Evolutionary conservation across 2,113 vertebrate species (phyloP), one percentile per base, ranked within the genome.

Genomic region (Ardeotis arabs): DNA sequence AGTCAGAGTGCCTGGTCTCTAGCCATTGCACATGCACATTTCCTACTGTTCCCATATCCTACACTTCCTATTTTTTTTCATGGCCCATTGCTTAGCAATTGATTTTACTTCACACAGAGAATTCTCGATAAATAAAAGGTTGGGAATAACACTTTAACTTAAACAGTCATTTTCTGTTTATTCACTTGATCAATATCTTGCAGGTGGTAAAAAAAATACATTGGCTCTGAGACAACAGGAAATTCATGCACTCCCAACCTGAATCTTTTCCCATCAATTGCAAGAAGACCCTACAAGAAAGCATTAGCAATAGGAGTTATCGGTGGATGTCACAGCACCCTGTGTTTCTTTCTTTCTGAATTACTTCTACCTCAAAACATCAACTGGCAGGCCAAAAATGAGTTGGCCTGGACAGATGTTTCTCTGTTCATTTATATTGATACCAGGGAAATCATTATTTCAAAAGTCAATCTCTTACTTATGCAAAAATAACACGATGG

Each of bases 41-140:
- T 89, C 86, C 84, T 75, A 49, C 80, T 53, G 15, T 79, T 93
- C 70, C 86, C 60, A 49, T 63, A 66, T 59, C 66, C 68, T 80
- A 64, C 20, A 64, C 55, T 92, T 93, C 10, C 49, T 66, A 5
- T 47, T 44, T 91, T 91, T 89, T 92, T 73, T 86, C 41, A 84
- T 76, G 44, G 58, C 31, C 72, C 72, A 73, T 63, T 95, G 78
- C 78, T 90, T 87, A 67, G 75, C 62, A 82, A 97, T 96, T 76
- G 81, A 96, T 96, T 97, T 97, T 95, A 72, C 67, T 93, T 95
- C 87, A 77, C 63, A 47, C 33, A 8, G 62, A 19, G 72, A 84
- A 63, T 87, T 91, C 80, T 66, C 41, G 33, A 16, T 82, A 90
- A 93, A 84, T 82, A 70, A 84, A 93, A 79, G 55, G 52, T 2